Evolutionary conservation across 2,113 vertebrate genomes (phyloP), one percentile per base, ranked within the genome.

Genomic region (Nothocercus nigrocapillus): DNA sequence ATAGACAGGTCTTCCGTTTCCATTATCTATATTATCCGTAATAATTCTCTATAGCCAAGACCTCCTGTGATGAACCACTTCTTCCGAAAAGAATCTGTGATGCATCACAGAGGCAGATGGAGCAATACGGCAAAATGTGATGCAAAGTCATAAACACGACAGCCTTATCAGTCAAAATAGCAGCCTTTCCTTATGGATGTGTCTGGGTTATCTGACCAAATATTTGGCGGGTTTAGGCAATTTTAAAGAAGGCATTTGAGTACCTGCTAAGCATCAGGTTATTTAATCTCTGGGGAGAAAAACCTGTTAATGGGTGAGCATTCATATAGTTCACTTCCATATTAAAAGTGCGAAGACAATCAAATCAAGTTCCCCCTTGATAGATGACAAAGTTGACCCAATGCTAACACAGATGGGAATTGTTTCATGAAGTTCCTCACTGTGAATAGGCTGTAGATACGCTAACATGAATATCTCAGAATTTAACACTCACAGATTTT

Each of bases 361-460:
- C 80, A 90, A 75, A 86, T 68, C 76, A 69, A 64, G 53, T 13
- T 86, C 22, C 53, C 13, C 3, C 58, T 44, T 16, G 15, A 44
- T 16, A 44, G 44, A 44, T 84, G 66, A 84, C 74, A 72, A 62
- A 91, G 69, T 45, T 93, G 90, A 91, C 68, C 32, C 64, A 78
- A 30, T 70, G 61, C 59, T 93, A 91, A 80, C 38, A 85, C 56
- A 78, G 61, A 47, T 86, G 76, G 68, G 82, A 95, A 36, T 70
- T 93, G 91, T 95, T 90, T 73, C 73, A 85, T 89, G 49, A 89
- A 90, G 79, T 93, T 94, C 76, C 58, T 62, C 56, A 0, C 0
- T 68, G 66, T 92, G 73, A 78, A 84, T 84, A 90, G 25, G 28
- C n/a, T 91, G 44, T 40, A 83, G 85, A 58, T 72, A 76, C 0